A percentile compares a stretch with the other conserved stretches of the same genome.
Conservation (phyloP, 2,888 invertebrate species). For the Idaea aversata region DNA sequence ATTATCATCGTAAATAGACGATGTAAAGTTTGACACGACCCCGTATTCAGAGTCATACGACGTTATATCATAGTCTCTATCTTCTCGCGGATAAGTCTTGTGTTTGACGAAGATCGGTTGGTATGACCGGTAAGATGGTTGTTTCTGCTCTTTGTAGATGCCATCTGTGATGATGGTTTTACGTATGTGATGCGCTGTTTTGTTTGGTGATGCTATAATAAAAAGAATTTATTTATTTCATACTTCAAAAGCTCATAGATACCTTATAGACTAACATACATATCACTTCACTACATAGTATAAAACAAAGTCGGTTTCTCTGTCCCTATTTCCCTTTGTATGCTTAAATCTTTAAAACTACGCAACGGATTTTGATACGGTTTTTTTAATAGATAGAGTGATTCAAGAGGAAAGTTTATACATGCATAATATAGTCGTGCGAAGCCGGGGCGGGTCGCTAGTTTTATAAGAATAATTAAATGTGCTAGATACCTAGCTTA, state of each 20-base stretch:
- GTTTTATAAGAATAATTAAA: not conserved
- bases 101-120: constrained; percentile 64
- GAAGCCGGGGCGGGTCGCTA: too few species aligned
- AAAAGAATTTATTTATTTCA: constrained; percentile 3
- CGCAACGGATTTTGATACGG: too few species aligned
- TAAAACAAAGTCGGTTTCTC: too few species aligned
- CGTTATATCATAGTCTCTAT: constrained; percentile 67
- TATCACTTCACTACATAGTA: too few species aligned
- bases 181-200: constrained; percentile 53
- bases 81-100: constrained; percentile 63
- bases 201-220: constrained; percentile 57
- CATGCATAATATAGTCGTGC: too few species aligned
- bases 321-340: too few species aligned
- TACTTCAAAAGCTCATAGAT: not conserved
- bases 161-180: constrained; percentile 51
- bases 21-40: constrained; percentile 73
- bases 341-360: too few species aligned
- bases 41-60: constrained; percentile 72
- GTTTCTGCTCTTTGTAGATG: constrained; percentile 55
- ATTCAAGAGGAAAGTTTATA: too few species aligned
- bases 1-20: constrained; percentile 74
- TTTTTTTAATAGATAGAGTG: too few species aligned
- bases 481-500: not conserved
- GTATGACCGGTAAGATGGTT: constrained; percentile 60
- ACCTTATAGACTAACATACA: not conserved